These are phyloP conservation scores for Creontiades dilutus DNA, from an alignment of 2,888 invertebrate genomes.

Conservation along the genomic window DNA sequence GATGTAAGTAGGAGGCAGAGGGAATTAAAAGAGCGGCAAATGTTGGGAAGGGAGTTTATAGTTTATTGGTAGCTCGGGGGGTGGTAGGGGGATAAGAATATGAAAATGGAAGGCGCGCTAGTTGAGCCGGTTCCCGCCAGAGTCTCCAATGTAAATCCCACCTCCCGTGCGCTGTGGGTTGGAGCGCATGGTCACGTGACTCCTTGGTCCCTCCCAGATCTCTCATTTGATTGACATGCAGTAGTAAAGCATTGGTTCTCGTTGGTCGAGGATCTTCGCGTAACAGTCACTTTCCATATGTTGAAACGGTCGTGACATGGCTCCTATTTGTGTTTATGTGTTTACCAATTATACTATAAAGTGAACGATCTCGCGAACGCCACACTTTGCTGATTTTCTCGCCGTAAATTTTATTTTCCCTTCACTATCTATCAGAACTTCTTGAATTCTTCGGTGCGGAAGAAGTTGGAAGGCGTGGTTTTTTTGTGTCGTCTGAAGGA, in stretches of 20 bases:
- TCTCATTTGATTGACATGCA: slow-evolving; percentile 73
- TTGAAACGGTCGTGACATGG: slow-evolving; percentile 71
- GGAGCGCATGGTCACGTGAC: slow-evolving; percentile 74
- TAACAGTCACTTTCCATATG: slow-evolving; percentile 49
- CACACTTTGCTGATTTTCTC: slow-evolving; percentile 11
- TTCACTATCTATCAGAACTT: slow-evolving; percentile 20
- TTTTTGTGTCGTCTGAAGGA: slow-evolving; percentile 42
- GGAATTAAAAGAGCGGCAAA: slow-evolving; percentile 67
- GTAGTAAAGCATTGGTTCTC: slow-evolving; percentile 72
- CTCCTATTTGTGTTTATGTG: slow-evolving; percentile 66
- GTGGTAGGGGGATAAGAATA: slow-evolving; percentile 62
- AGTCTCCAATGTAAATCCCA: slow-evolving; percentile 63
- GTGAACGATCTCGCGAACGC: slow-evolving; percentile 58
- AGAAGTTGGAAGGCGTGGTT: slow-evolving; percentile 61
- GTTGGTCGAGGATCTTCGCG: slow-evolving; percentile 64
- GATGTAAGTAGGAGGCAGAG: slow-evolving; percentile 63
- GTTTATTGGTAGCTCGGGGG: slow-evolving; percentile 66
- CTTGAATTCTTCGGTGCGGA: slow-evolving; percentile 51
- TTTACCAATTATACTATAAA: slow-evolving; percentile 69
- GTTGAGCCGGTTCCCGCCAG: slow-evolving; percentile 52
- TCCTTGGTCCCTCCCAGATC: slow-evolving; percentile 69
- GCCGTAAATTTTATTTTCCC: slow-evolving; percentile 49
- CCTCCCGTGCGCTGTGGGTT: slow-evolving; percentile 70
- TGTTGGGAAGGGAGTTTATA: slow-evolving; percentile 67
- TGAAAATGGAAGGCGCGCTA: slow-evolving; percentile 65